Evolutionary conservation across 1,140 invertebrate genomes (phyloP).

Genomic region (Papilio aristodemus): DNA sequence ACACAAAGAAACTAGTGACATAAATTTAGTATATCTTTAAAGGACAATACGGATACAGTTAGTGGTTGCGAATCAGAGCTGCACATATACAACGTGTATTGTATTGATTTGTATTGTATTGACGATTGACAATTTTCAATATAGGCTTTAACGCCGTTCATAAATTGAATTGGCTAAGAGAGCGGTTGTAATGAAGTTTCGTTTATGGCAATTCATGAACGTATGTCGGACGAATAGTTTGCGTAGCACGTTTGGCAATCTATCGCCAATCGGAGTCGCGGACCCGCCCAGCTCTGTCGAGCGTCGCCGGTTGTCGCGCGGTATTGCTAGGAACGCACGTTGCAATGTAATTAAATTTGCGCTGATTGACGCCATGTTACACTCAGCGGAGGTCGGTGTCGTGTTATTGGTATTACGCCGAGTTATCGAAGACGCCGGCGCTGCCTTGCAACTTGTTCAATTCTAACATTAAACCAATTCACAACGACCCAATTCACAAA

Average conservation of each 20-base stretch:
- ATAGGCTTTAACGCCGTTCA: not conserved
- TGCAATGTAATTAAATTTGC: conserved; percentile 32
- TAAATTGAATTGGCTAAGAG: conserved; percentile 21
- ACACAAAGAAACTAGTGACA: no score
- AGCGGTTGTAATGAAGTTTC: conserved; percentile 19
- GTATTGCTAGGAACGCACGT: conserved; percentile 8
- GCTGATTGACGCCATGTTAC: conserved; percentile 33
- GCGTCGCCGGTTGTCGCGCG: conserved; percentile 11
- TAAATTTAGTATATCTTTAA: conserved; percentile 6
- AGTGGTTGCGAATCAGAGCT: not conserved
- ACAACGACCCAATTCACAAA: not conserved
- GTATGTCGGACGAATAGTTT: conserved; percentile 26
- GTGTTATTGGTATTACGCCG: conserved; percentile 6
- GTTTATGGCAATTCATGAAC: not conserved
- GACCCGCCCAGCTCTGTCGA: not conserved
- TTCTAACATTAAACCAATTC: not conserved
- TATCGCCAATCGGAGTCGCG: conserved; percentile 20
- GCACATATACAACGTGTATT: not conserved
- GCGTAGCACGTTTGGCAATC: conserved; percentile 25
- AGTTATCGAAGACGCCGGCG: conserved; percentile 14
- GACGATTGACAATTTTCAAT: conserved; percentile 25
- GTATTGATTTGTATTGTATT: no score
- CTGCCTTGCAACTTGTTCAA: not conserved
- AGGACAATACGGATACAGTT: not conserved
- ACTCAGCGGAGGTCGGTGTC: conserved; percentile 1